Percentiles rank a stretch among this genome's conserved stretches.
Evolutionary conservation across 2,888 invertebrate species (phyloP).

Genomic region (Drosophila gaucha): DNA sequence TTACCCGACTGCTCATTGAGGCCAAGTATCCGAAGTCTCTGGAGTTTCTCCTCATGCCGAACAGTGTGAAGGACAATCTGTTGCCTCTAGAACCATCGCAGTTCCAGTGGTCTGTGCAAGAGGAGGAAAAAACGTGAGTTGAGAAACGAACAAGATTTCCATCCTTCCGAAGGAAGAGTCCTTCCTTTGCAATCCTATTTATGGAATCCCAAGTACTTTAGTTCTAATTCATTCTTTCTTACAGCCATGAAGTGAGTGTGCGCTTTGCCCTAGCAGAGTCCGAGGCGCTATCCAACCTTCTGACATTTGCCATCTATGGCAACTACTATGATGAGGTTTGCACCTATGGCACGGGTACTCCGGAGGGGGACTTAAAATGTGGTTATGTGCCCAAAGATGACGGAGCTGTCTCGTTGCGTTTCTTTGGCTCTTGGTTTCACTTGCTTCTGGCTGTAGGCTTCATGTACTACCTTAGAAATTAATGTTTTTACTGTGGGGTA

Average conservation of each 20-base stretch:
- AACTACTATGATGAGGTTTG: conserved; percentile 74
- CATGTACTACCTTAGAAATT: not conserved
- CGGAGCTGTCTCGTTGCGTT: conserved; percentile 18
- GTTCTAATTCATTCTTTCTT: not conserved
- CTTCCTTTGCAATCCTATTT: not conserved
- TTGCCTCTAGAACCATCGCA: conserved; percentile 71
- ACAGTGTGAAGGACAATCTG: conserved; percentile 63
- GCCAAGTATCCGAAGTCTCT: conserved; percentile 59
- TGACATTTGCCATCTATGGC: conserved; percentile 78
- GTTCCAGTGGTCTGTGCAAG: conserved; percentile 64
- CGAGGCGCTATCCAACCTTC: conserved; percentile 48
- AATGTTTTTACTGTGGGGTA: not conserved
- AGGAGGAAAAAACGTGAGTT: conserved; percentile 31
- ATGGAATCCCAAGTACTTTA: not conserved
- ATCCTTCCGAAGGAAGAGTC: not conserved
- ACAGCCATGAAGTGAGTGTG: conserved; percentile 29
- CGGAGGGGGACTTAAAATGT: conserved; percentile 37
- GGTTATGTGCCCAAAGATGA: conserved; percentile 31
- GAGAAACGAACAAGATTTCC: no score
- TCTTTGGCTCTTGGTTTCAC: not conserved
- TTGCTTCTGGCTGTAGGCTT: conserved; percentile 4
- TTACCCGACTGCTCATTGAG: conserved; percentile 64
- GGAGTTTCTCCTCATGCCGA: conserved; percentile 71
- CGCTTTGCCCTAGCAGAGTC: conserved; percentile 47
- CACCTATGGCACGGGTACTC: conserved; percentile 37